Percentiles rank a stretch among this genome's conserved stretches.
These are phyloP conservation scores for Anarsia innoxiella DNA, from an alignment of 2,888 invertebrate species.

Conservation along the genomic window DNA sequence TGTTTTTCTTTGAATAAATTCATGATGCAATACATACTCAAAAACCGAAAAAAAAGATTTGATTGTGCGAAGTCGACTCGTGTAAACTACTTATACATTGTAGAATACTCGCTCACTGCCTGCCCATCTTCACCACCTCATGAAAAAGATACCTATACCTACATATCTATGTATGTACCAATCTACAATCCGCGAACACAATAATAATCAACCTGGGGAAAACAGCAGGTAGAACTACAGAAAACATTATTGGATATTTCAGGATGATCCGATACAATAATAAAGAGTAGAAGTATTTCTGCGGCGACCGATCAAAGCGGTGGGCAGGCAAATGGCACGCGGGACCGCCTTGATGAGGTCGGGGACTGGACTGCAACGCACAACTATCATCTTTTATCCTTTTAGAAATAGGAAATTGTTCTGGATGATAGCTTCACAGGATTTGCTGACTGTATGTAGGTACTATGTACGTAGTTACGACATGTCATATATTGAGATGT, in stretches of 20 bases:
- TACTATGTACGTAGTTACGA: too few species aligned
- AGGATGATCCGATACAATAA: constrained; percentile 7
- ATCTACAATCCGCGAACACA: not conserved
- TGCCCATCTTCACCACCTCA: too few species aligned
- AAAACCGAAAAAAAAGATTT: not conserved
- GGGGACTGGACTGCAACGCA: constrained; percentile 52
- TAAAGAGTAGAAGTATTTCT: not conserved
- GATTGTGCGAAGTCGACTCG: not conserved
- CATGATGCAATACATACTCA: too few species aligned
- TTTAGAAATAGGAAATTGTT: constrained; percentile 22
- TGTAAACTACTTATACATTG: too few species aligned
- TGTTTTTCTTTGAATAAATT: not conserved
- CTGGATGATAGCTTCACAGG: constrained; percentile 19
- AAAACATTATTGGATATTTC: too few species aligned
- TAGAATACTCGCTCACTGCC: too few species aligned
- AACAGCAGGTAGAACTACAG: too few species aligned
- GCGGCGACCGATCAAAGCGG: constrained; percentile 32
- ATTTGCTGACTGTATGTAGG: not conserved
- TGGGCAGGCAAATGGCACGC: constrained; percentile 47
- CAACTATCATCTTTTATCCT: constrained; percentile 25
- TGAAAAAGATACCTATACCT: too few species aligned
- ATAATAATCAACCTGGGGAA: not conserved
- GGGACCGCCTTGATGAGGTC: constrained; percentile 60
- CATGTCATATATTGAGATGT: too few species aligned
- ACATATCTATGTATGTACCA: too few species aligned